Evolutionary conservation across 2,888 invertebrate species (phyloP), one percentile per base, ranked within the genome.

Genomic region (Melangyna quadrimaculata): DNA sequence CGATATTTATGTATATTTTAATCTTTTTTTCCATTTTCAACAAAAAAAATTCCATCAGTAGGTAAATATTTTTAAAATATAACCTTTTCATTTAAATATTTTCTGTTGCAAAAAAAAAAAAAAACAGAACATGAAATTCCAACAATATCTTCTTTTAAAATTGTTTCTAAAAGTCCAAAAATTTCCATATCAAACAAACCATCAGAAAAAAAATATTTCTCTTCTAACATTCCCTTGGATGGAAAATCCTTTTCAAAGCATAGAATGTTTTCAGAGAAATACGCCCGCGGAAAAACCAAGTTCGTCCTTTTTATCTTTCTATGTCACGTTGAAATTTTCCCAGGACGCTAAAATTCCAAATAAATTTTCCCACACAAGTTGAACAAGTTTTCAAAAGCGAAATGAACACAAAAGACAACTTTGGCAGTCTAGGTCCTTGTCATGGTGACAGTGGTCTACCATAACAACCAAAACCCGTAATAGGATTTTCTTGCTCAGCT

Each of bases 141-240:
- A 43, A 1, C 5, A 27, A 24, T 5, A 22, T 24, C 17, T 19
- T 61, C 24, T 10, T n/a, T 27, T 14, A 19, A 45, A 65, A 45
- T 45, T 29, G 17, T 37, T 37, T 22, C 12, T 0, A 14, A 22
- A 10, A 43, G 40, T 59, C 9, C 43, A 48, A 51, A 59, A 65
- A 83, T 83, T 83, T 78, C 45, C 83, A 83, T 83, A 78, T 78
- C 78, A 84, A 84, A 84, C 59, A 67, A 79, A 72, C 37, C 43
- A 3, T 6, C n/a, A 29, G n/a, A 78, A 63, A 53, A 29, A 48
- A 32, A 65, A 45, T 3, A 17, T 10, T 10, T 12, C 29, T 51
- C 27, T 8, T 14, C 55, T 17, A 40, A 6, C 24, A n/a, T 10
- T 7, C 43, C 8, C 43, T 22, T 19, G n/a, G 24, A 71, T n/a